These are phyloP conservation scores for Eustalomyia histrio DNA, from an alignment of 2,888 invertebrate genomes.

Conservation along the genomic window DNA sequence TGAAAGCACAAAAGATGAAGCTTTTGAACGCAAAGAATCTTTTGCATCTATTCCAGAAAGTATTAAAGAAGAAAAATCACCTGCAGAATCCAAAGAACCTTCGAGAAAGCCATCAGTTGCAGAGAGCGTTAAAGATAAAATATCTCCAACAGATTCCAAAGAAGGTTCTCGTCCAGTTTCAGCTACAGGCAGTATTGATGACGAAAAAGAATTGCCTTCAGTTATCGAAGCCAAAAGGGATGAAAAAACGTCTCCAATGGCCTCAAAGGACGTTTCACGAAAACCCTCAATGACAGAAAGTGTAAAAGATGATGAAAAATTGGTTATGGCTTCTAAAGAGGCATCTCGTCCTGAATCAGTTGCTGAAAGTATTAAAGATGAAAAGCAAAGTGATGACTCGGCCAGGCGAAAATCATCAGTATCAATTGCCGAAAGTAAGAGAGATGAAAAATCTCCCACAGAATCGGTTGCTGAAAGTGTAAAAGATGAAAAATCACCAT, in stretches of 20 bases:
- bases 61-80: conserved; percentile 40
- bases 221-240: conserved; percentile 31
- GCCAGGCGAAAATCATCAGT: too few species aligned
- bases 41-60: conserved; percentile 52
- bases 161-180: conserved; percentile 37
- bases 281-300: conserved; percentile 70
- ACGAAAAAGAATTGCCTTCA: conserved; percentile 47
- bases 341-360: conserved; percentile 15
- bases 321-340: conserved; percentile 30
- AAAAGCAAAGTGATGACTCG: conserved; percentile 35
- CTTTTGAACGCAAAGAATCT: conserved; percentile 25
- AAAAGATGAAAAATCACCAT: too few species aligned
- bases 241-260: conserved; percentile 49
- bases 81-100: conserved; percentile 21
- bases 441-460: too few species aligned
- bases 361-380: conserved; percentile 56
- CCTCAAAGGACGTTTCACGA: conserved; percentile 69
- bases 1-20: conserved; percentile 3
- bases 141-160: conserved; percentile 26
- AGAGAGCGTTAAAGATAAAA: conserved; percentile 65
- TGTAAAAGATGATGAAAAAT: conserved; percentile 9
- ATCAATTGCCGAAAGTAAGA: too few species aligned
- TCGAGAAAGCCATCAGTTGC: conserved; percentile 37
- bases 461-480: too few species aligned
- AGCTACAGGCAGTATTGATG: conserved; percentile 51